Evolutionary conservation across 2,113 vertebrate genomes (phyloP).

Genomic region (Echinops telfairi): DNA sequence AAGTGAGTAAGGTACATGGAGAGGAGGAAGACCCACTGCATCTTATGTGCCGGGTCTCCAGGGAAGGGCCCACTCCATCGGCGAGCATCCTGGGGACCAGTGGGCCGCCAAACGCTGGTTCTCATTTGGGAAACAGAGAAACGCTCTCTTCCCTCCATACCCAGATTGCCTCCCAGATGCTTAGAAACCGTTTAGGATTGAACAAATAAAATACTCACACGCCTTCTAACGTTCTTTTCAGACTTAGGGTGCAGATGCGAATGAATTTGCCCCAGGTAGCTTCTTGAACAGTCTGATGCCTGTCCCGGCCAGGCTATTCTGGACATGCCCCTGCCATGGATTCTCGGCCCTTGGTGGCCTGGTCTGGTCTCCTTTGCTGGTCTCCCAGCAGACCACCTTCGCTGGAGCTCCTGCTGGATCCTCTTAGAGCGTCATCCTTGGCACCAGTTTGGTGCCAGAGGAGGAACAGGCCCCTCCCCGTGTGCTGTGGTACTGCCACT

Average conservation of each 20-base stretch:
- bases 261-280: background rate
- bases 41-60: rapidly evolving
- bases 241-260: background rate
- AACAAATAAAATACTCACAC: background rate
- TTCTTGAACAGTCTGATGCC: background rate
- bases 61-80: background rate
- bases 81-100: background rate
- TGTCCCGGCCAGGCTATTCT: background rate
- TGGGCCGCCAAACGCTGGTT: background rate
- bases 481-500: background rate
- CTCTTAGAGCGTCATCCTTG: background rate
- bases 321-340: background rate
- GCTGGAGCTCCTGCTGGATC: background rate
- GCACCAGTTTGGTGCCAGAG: background rate
- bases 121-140: slow-evolving; percentile 19
- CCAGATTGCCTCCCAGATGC: background rate
- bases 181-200: background rate
- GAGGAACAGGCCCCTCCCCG: background rate
- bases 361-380: background rate
- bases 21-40: background rate
- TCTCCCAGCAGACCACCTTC: background rate
- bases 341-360: no score
- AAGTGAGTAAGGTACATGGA: background rate
- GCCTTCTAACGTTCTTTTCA: background rate
- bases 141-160: background rate